Base-by-base conservation (phyloP, 1,140 invertebrate species). In the Danaus plexippus region DNA sequence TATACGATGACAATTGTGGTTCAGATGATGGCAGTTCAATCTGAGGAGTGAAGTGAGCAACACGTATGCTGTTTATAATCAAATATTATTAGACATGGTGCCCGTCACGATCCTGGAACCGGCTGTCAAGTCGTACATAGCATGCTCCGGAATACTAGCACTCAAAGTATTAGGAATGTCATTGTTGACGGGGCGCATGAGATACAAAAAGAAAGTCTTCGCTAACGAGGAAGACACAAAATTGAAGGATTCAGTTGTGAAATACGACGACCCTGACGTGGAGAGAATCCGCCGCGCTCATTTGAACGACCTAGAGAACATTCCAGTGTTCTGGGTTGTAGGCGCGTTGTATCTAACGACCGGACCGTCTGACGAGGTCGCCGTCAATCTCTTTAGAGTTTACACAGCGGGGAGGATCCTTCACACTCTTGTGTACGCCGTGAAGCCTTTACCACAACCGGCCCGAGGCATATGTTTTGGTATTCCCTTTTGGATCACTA, bases 281-380 rank as follows among this genome's bases (percentile, higher is more conserved):
- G 89, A 91, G 74, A 80, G 89, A 57, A 73, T 88, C 9, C 69
- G 87, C 12, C 73, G 93, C 59, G 92, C 92, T 43, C 92, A 94
- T 75, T 75, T 91, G 54, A 94, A 94, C 71, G 93, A 94, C 70
- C 69, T 94, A 59, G 93, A 94, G 79, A 94, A 94, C 72, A 93
- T 94, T 52, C 86, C 91, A 0, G 79, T 90, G 5, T 94, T 93
- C 67, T 88, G 92, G 66, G 68, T 92, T 8, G 73, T 91, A n/a
- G 90, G 88, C 3, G 88, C 90, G 0, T 63, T 93, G 15, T 94
- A 92, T 69, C 74, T 92, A 13, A 73, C 89, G 0, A 93, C 91
- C 0, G 86, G 85, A 43, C 93, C 93, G 0, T 67, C 77, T 12
- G 63, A 77, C 5, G 65, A 55, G 11, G 65, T 87, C 41, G 92